These are phyloP conservation scores for Galerucella pusilla DNA, from an alignment of 2,888 invertebrate species.

Conservation along the genomic window DNA sequence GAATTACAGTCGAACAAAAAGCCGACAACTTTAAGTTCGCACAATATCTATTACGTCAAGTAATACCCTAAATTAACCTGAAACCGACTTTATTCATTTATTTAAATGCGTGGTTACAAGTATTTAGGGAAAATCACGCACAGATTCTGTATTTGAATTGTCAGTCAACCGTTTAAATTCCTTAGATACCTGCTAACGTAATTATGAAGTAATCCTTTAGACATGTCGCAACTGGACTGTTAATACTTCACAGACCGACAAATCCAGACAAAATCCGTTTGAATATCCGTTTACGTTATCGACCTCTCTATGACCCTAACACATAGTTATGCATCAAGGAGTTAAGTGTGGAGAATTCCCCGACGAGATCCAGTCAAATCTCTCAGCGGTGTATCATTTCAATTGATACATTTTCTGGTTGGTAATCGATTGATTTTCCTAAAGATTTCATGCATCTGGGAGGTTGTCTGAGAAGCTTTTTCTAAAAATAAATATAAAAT, in stretches of 20 bases:
- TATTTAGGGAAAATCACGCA: background rate
- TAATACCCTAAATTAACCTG: no score
- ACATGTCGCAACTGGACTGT: conserved; percentile 26
- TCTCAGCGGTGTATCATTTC: conserved; percentile 1
- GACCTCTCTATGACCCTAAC: conserved; percentile 37
- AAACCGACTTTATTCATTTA: no score
- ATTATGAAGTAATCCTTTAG: conserved; percentile 31
- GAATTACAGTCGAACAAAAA: no score
- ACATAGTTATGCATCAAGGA: conserved; percentile 44
- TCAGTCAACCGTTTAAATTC: background rate
- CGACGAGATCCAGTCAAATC: conserved; percentile 28
- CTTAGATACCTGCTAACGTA: conserved; percentile 11
- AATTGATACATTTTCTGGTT: background rate
- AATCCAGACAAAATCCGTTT: conserved; percentile 29
- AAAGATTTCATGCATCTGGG: no score
- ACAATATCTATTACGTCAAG: no score
- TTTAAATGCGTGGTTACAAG: no score
- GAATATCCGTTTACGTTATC: conserved; percentile 34
- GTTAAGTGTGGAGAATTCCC: conserved; percentile 41
- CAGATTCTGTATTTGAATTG: background rate
- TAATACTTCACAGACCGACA: conserved; percentile 28
- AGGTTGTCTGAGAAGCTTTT: no score
- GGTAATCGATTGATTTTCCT: no score
- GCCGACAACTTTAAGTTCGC: no score
- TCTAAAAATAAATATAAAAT: no score